Evolutionary conservation across 2,113 vertebrate species (phyloP).

Genomic region (Calcarius ornatus): DNA sequence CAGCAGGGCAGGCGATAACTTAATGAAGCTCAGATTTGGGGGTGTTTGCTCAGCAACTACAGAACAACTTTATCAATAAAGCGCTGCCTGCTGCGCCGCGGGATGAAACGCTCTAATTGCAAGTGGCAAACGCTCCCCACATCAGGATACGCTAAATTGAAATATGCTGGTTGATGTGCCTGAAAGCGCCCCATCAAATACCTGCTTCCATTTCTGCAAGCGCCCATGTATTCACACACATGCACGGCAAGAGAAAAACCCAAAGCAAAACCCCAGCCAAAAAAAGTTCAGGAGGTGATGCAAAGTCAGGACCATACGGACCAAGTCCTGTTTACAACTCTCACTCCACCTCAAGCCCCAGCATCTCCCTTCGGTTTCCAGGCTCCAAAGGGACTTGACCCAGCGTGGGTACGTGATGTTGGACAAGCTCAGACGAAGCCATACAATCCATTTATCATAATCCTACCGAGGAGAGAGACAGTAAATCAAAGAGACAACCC

Average conservation of each 20-base stretch:
- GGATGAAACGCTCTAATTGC: conserved; percentile 9
- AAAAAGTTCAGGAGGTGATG: not conserved
- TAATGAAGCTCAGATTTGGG: conserved; percentile 53
- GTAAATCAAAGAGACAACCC: conserved; percentile 79
- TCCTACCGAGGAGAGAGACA: conserved; percentile 69
- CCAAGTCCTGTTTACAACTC: not conserved
- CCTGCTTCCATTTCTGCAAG: not conserved
- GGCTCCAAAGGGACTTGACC: conserved; percentile 63
- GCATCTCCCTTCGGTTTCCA: not conserved
- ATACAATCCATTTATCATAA: conserved; percentile 80
- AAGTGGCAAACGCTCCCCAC: not conserved
- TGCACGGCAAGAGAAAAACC: fast-evolving
- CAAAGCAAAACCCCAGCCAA: not conserved
- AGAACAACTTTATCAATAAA: conserved; percentile 50
- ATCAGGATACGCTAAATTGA: not conserved
- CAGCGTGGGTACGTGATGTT: conserved; percentile 28
- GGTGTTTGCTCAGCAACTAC: conserved; percentile 49
- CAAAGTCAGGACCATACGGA: not conserved
- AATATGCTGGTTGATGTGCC: not conserved
- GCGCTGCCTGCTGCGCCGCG: not conserved
- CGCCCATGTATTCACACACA: fast-evolving
- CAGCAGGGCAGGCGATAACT: not conserved
- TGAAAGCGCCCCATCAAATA: not conserved
- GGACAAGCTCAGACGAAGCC: conserved; percentile 54
- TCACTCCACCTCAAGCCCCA: not conserved